Evolutionary conservation across 2,113 vertebrate species (phyloP).

Genomic region (Hydropotes inermis): DNA sequence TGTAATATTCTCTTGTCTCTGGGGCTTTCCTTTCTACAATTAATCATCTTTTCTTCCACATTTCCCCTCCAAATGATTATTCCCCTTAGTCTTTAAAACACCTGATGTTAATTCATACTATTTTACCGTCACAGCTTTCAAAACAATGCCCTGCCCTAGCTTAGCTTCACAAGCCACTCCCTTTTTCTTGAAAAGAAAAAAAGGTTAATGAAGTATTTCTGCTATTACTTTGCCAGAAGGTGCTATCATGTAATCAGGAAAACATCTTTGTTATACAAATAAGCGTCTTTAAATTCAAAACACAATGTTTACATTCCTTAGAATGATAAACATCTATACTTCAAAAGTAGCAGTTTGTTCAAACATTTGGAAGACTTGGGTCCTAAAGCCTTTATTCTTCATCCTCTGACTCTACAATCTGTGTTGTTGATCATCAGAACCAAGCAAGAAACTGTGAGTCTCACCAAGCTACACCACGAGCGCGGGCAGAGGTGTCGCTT

Average conservation of each 20-base stretch:
- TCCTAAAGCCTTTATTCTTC: neutral
- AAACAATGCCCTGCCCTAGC: constrained; percentile 39
- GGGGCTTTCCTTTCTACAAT: constrained; percentile 52
- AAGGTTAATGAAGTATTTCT: constrained; percentile 23
- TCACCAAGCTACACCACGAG: neutral
- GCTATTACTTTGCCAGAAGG: neutral
- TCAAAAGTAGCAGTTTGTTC: neutral
- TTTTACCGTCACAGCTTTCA: constrained; percentile 42
- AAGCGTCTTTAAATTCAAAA: neutral
- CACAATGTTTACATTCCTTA: neutral
- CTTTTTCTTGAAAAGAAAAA: constrained; percentile 9
- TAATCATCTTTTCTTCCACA: constrained; percentile 51
- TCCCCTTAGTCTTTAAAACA: constrained; percentile 32
- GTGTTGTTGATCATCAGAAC: neutral
- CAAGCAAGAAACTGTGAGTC: constrained; percentile 19
- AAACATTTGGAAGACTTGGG: neutral
- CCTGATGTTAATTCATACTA: constrained; percentile 20
- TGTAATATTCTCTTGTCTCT: constrained; percentile 34
- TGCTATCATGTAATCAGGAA: neutral
- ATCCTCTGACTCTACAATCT: neutral
- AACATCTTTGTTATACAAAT: constrained; percentile 16
- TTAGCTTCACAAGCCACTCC: neutral
- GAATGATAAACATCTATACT: neutral
- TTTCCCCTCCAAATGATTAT: constrained; percentile 28
- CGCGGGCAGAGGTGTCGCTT: constrained; percentile 7